A percentile compares a stretch with the other conserved stretches of the same genome.
phyloP scores from a whole-genome alignment of 1,140 invertebrate genomes.

The Parasteatoda tepidariorum region DNA sequence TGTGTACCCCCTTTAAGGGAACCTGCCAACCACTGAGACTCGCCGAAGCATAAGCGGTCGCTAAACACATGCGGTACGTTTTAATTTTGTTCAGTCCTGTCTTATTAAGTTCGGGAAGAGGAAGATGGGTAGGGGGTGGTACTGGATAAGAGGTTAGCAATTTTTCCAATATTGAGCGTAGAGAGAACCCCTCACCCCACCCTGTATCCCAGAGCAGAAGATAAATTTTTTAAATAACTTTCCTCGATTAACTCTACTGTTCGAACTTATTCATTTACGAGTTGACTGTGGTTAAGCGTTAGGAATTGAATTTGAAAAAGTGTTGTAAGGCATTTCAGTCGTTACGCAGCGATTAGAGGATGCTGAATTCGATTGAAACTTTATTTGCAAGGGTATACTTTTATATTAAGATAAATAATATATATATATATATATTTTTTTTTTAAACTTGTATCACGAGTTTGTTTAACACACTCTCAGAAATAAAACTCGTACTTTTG shows the following conservation, averaged over 20 bases:
- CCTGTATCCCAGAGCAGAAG: not conserved
- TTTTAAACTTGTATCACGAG: too few species aligned
- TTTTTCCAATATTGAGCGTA: constrained; percentile 31
- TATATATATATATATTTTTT: too few species aligned
- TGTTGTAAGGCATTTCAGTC: too few species aligned
- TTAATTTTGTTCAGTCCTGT: constrained; percentile 46
- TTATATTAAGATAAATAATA: too few species aligned
- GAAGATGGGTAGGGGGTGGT: not conserved
- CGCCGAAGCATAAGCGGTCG: constrained; percentile 42
- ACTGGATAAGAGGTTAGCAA: constrained; percentile 4
- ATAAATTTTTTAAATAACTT: not conserved
- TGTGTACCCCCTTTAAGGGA: not conserved
- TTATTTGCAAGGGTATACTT: too few species aligned
- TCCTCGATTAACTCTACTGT: not conserved
- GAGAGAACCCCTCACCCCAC: not conserved
- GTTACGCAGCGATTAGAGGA: too few species aligned
- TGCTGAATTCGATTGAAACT: too few species aligned
- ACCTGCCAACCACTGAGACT: not conserved
- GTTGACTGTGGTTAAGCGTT: too few species aligned
- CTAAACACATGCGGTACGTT: constrained; percentile 40
- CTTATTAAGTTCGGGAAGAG: constrained; percentile 34
- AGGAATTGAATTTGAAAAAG: too few species aligned
- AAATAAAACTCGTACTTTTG: too few species aligned
- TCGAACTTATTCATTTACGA: too few species aligned
- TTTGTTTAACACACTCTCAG: too few species aligned